Conservation (phyloP, 2,797 vertebrate genomes). For the Crypturellus tataupa region DNA sequence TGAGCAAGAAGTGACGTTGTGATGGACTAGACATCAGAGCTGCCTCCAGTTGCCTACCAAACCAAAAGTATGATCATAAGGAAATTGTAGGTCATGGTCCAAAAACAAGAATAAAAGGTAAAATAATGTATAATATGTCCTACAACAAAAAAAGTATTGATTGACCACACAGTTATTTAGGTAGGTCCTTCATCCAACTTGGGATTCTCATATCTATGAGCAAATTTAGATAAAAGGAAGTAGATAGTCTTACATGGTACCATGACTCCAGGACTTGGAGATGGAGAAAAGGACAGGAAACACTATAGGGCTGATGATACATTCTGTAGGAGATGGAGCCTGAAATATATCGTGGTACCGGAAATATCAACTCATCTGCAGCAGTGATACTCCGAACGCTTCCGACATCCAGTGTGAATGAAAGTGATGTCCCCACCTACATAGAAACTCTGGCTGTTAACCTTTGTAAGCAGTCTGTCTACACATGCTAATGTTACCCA, state of each 20-base stretch:
- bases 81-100: background rate
- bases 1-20: rapidly evolving
- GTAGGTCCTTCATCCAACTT: background rate
- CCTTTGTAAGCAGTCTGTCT: background rate
- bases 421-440: background rate
- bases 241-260: background rate
- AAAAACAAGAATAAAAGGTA: background rate
- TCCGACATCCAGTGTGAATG: background rate
- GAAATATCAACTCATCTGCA: too few species aligned
- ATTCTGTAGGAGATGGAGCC: background rate
- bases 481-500: background rate
- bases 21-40: background rate
- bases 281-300: background rate
- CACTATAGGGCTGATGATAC: background rate
- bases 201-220: background rate
- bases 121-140: too few species aligned
- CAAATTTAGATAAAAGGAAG: background rate
- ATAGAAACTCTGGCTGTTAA: background rate
- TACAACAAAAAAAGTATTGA: background rate
- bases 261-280: background rate
- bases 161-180: background rate
- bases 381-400: background rate
- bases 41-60: background rate
- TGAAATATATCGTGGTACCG: background rate
- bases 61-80: background rate